Evolutionary conservation across 2,888 invertebrate genomes (phyloP).

Genomic region (Lochmaea capreae): DNA sequence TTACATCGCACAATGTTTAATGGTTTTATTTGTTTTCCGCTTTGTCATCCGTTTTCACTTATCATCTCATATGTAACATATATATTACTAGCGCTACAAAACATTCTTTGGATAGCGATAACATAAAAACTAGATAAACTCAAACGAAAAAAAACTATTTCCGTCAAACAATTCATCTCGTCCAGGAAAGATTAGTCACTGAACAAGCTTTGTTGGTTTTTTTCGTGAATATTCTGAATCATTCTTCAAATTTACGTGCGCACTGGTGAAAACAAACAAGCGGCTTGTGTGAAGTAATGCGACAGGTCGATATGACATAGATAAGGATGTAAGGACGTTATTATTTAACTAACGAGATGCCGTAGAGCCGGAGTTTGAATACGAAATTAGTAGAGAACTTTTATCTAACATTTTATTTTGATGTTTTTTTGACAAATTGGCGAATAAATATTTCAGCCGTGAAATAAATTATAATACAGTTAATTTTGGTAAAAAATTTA

Average conservation of each 20-base stretch:
- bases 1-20: neutral
- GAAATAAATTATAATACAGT: slow-evolving; percentile 1
- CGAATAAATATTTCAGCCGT: neutral
- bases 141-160: slow-evolving; percentile 27
- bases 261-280: slow-evolving; percentile 49
- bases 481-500: too few relatives aligned
- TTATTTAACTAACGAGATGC: slow-evolving; percentile 52
- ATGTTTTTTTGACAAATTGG: neutral
- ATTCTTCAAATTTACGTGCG: slow-evolving; percentile 54
- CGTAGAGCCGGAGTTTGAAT: slow-evolving; percentile 49
- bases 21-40: neutral
- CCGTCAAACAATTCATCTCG: slow-evolving; percentile 29
- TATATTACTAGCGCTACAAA: slow-evolving; percentile 1
- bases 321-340: slow-evolving; percentile 45
- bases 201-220: slow-evolving; percentile 36
- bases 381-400: slow-evolving; percentile 44
- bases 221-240: slow-evolving; percentile 54
- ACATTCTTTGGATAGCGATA: slow-evolving; percentile 22
- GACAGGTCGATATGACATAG: slow-evolving; percentile 50
- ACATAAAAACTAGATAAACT: slow-evolving; percentile 16
- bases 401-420: slow-evolving; percentile 6
- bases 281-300: slow-evolving; percentile 52
- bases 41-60: neutral
- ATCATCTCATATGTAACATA: neutral
- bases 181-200: slow-evolving; percentile 39